These are phyloP conservation scores for Manis crassicaudata DNA, from an alignment of 2,797 vertebrate genomes.

Conservation along the genomic window DNA sequence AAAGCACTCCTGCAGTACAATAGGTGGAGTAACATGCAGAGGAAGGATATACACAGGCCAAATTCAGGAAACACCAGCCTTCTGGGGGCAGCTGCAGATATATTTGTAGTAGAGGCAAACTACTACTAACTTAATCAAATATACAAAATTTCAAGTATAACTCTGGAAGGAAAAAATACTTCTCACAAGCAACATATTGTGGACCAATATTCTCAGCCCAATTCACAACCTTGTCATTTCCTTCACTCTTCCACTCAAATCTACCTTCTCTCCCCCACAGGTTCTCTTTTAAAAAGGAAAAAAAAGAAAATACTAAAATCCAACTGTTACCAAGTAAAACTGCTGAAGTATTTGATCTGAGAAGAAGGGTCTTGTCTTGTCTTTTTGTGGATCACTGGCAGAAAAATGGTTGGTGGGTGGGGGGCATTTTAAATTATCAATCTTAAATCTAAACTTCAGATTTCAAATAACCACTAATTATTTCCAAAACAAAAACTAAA, in stretches of 20 bases:
- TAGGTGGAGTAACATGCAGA: background rate
- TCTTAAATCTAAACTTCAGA: background rate
- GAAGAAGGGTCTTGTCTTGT: background rate
- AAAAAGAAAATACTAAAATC: background rate
- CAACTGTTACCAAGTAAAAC: background rate
- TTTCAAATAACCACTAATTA: background rate
- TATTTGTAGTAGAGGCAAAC: background rate
- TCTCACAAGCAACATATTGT: background rate
- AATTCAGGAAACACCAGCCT: background rate
- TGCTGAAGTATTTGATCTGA: background rate
- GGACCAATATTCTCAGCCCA: background rate
- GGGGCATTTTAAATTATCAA: background rate
- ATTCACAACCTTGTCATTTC: background rate
- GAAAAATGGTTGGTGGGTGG: background rate
- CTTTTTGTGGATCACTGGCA: background rate
- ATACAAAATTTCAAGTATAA: background rate
- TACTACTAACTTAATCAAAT: background rate
- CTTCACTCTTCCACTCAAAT: background rate
- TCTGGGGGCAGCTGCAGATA: background rate
- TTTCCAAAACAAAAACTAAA: constrained; percentile 48
- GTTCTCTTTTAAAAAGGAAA: background rate
- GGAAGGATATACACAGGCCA: background rate
- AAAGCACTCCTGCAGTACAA: background rate
- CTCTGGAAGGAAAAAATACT: background rate
- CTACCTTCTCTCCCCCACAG: background rate